Evolutionary conservation across 2,888 invertebrate species (phyloP), one percentile per base, ranked within the genome.

Genomic region (Liodrosophila aerea): DNA sequence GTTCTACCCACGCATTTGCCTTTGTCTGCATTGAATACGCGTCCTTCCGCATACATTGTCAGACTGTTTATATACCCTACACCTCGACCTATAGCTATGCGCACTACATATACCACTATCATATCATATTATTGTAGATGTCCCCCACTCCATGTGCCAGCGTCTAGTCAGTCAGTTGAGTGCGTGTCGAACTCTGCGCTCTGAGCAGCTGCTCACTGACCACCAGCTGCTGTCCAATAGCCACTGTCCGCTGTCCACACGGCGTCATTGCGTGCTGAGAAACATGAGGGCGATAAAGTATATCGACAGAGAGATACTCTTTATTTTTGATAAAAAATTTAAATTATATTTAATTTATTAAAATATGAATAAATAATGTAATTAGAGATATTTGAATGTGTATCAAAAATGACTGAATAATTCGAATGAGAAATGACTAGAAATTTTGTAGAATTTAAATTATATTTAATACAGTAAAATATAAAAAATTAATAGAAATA

Each of bases 161-260:
- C 27, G 31, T 29, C 33, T 15, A n/a, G 4, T 7, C 8, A 4
- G 9, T 12, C 1, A 2, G 7, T 15, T 11, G 7, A 27, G 45
- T 62, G 69, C 62, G 51, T 62, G 44, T 53, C 36, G 33, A 22
- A 43, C 31, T 52, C 3, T 7, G 30, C 18, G 9, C 13, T 41
- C 11, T 8, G 13, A 31, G 36, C 31, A 46, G 36, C 58, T 52
- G 15, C n/a, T 39, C 57, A 12, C n/a, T 15, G 44, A 15, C 9
- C 40, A 37, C 18, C 15, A 30, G 8, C 30, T 11, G 31, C 29
- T 29, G 9, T 15, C n/a, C 47, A 37, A n/a, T 30, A 30, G 30
- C 3, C 22, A 22, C 22, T 22, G 22, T 7, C n/a, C 31, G 11
- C 31, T 31, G 31, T 34, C 13, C 13, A 7, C 34, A 7, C 13